Evolutionary conservation across 2,113 vertebrate genomes (phyloP), one percentile per base, ranked within the genome.

Genomic region (Mus pahari): DNA sequence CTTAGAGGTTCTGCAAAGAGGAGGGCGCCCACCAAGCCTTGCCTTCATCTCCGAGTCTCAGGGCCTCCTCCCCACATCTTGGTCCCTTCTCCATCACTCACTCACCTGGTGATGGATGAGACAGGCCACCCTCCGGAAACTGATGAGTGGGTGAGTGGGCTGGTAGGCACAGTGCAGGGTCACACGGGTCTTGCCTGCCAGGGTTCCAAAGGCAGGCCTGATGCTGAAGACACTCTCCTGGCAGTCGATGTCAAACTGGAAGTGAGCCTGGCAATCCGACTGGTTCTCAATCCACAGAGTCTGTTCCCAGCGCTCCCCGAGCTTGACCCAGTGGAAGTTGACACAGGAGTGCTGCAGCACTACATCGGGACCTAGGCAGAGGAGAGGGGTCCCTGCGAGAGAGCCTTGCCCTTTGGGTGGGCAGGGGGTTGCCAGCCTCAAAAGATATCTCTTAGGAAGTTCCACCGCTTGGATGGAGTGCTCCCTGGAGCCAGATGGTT

Each of bases 91-190:
- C 42, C 3, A 28, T 19, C 0, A 17, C 98, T 19, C 0, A 17
- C 98, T 48, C 98, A 99, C 99, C 99, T 98, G 98, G 94, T 99
- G 98, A 88, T 99, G 98, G 93, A 99, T 92, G 58, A 99, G 99
- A 97, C 99, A 99, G 17, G 97, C 97, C 66, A 99, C 98, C 93
- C 99, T 98, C 96, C 99, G 99, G 94, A 99, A 98, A 97, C 99
- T 99, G 94, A 96, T 98, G 87, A 99, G 98, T 36, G 99, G 98
- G 16, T 98, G 98, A 31, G 94, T 94, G 28, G 99, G 99, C 95
- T 91, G 98, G 96, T 99, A 99, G 74, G 93, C 96, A 50, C 99
- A 98, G 68, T 42, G 98, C 96, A 99, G 94, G 7, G 24, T 98
- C 77, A 96, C 77, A 4, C 97, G 97, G 92, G 98, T 95, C 91